These are phyloP conservation scores for Nerophis lumbriciformis DNA, from an alignment of 2,113 vertebrate genomes.

Conservation along the genomic window DNA sequence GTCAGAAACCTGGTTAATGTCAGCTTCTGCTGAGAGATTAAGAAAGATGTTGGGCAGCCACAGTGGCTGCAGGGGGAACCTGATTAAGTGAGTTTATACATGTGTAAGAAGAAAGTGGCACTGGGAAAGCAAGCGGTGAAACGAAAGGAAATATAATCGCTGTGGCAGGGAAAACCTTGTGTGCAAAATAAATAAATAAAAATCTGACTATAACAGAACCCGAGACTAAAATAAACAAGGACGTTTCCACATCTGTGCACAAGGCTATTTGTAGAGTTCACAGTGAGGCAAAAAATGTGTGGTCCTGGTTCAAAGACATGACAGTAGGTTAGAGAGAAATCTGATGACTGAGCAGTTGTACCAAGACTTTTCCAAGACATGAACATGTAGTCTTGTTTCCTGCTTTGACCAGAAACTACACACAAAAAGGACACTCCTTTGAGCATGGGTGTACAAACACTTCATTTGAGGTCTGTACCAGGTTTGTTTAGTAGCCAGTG, in stretches of 20 bases:
- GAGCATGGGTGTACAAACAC: neutral
- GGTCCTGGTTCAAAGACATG: constrained; percentile 9
- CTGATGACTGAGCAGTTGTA: constrained; percentile 23
- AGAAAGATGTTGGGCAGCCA: neutral
- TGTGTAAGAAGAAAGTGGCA: neutral
- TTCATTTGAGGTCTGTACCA: no score
- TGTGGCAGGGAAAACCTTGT: neutral
- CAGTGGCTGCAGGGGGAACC: neutral
- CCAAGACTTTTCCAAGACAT: constrained; percentile 12
- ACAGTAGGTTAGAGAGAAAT: constrained; percentile 16
- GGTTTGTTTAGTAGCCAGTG: no score
- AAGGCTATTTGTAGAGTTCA: constrained; percentile 4
- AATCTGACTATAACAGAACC: constrained; percentile 14
- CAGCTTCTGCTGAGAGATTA: neutral
- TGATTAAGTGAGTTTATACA: neutral
- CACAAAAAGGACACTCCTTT: neutral
- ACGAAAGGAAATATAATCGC: constrained; percentile 14
- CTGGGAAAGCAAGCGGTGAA: constrained; percentile 3
- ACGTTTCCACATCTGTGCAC: constrained; percentile 7
- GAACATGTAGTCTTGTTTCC: constrained; percentile 21
- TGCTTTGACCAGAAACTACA: constrained; percentile 12
- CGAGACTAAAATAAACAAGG: neutral
- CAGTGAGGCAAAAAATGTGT: constrained; percentile 4
- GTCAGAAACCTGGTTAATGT: neutral
- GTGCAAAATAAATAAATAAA: constrained; percentile 20